phyloP scores from a whole-genome alignment of 2,797 vertebrate genomes.

The Catharus ustulatus region DNA sequence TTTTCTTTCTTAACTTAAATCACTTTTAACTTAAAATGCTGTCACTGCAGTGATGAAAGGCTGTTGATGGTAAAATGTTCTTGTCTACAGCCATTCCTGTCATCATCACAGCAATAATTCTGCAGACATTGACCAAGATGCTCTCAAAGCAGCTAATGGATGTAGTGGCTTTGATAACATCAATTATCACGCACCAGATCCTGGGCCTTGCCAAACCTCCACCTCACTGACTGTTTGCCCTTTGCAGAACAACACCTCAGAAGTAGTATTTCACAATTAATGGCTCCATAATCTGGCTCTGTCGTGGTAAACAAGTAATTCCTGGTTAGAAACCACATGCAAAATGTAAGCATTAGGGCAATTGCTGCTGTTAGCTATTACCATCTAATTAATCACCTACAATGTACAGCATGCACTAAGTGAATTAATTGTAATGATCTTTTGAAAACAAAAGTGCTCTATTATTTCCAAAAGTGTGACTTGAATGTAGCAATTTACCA shows the following conservation, averaged over 20 bases:
- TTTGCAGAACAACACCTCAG: not conserved
- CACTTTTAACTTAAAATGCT: slow-evolving; percentile 27
- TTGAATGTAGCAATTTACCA: slow-evolving; percentile 47
- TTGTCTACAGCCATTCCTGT: not conserved
- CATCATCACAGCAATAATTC: slow-evolving; percentile 24
- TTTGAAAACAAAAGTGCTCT: not conserved
- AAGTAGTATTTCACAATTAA: not conserved
- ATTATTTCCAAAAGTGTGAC: not conserved
- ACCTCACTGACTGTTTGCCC: not conserved
- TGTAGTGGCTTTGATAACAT: not conserved
- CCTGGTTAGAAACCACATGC: not conserved
- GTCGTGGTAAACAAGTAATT: not conserved
- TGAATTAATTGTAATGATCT: not conserved
- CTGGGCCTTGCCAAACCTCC: not conserved
- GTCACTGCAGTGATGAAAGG: slow-evolving; percentile 17
- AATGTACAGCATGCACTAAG: not conserved
- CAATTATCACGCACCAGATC: not conserved
- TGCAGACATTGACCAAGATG: not conserved
- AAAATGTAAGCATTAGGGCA: not conserved
- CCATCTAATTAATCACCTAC: not conserved
- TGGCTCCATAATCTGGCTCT: not conserved
- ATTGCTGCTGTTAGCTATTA: not conserved
- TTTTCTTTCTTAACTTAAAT: slow-evolving; percentile 38
- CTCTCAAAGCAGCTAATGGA: slow-evolving; percentile 35
- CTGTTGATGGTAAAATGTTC: slow-evolving; percentile 32